Percentiles rank a stretch among this genome's conserved stretches.
phyloP scores from a whole-genome alignment of 1,140 invertebrate genomes.

The Listronotus bonariensis region DNA sequence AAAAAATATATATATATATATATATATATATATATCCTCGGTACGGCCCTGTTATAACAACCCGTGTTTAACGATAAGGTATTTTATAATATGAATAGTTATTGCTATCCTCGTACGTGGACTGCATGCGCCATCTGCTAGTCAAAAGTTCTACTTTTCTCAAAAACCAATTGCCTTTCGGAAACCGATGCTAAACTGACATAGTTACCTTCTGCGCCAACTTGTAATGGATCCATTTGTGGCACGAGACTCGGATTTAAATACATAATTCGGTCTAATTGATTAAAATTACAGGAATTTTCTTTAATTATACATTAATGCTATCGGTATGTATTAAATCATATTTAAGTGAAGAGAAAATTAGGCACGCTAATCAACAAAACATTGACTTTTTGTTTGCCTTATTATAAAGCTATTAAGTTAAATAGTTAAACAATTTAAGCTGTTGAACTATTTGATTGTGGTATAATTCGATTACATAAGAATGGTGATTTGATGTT shows the following conservation, averaged over 20 bases:
- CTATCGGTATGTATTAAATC: slow-evolving; percentile 49
- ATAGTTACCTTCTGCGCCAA: background rate
- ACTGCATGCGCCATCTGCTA: too few relatives aligned
- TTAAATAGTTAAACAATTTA: slow-evolving; percentile 35
- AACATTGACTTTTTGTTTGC: slow-evolving; percentile 48
- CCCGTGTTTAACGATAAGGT: too few relatives aligned
- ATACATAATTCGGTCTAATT: slow-evolving; percentile 29
- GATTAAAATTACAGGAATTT: slow-evolving; percentile 48
- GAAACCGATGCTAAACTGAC: too few relatives aligned
- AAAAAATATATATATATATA: too few relatives aligned
- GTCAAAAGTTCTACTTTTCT: too few relatives aligned
- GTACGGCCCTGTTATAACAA: too few relatives aligned
- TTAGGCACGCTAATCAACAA: slow-evolving; percentile 48
- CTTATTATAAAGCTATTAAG: slow-evolving; percentile 49
- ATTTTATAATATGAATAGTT: too few relatives aligned
- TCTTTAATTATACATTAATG: slow-evolving; percentile 50
- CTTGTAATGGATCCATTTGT: background rate
- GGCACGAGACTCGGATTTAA: slow-evolving; percentile 26
- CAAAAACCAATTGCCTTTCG: too few relatives aligned
- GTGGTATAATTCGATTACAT: slow-evolving; percentile 5
- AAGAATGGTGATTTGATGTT: slow-evolving; percentile 8
- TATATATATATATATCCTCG: too few relatives aligned
- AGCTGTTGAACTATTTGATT: slow-evolving; percentile 16
- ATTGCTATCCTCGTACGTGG: too few relatives aligned
- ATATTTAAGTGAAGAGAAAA: slow-evolving; percentile 46